Base-by-base conservation (phyloP, 2,888 invertebrate species). In the Phyllotreta striolata region DNA sequence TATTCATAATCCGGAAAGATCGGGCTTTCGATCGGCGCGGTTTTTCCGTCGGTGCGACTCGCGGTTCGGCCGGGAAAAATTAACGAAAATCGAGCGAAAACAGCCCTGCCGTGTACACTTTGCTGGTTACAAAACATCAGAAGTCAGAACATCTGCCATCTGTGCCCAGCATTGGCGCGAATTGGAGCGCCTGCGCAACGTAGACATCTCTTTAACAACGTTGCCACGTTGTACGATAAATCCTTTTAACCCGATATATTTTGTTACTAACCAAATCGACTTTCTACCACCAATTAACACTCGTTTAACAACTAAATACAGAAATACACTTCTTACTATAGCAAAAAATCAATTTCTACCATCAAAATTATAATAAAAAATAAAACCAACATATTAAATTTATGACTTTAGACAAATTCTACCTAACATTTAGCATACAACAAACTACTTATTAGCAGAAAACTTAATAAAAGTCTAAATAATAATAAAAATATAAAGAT, bases 91-190 rank as follows among this genome's bases (percentile, higher is more conserved):
- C 59, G 63, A 70, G 69, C 73, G 68, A 69, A 73, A 73, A 74
- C 72, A 70, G 71, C 65, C 72, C 71, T 74, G 72, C 76, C 77
- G 76, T 77, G 76, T 74, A 73, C 76, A 75, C 74, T 73, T 73
- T 70, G 69, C 71, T 74, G 76, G 78, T 80, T 81, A 81, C 80
- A 81, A 82, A 82, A 82, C 82, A 49, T 49, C 80, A 81, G 82
- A 82, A 82, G 37, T 49, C 80, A 81, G 82, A 82, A 82, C 82
- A 82, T 82, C 81, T 82, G 81, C 82, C 80, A 82, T 81, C 81
- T 81, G 81, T 80, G 80, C 80, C 81, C 77, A 79, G 80, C 80
- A 78, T 82, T 82, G 81, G 82, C 82, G 82, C 81, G 80, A 81
- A 82, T 73, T 70, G 68, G 63, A 73, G 72, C 80, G 81, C 79